Percentiles rank a stretch among this genome's conserved stretches.
These are phyloP conservation scores for Kryptolebias ocellatus DNA, from an alignment of 2,797 vertebrate genomes.

Conservation along the genomic window DNA sequence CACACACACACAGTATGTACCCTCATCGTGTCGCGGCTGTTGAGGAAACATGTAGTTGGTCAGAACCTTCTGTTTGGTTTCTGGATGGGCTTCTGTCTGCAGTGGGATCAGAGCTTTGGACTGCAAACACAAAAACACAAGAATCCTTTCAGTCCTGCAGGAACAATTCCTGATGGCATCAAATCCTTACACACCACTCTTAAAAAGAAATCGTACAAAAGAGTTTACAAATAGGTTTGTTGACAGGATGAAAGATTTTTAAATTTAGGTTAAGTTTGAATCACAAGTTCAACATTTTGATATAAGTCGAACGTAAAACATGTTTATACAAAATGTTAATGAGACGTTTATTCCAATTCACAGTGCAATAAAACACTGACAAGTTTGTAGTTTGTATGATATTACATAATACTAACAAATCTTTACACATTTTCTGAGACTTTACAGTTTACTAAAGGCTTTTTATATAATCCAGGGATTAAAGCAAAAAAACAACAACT, in stretches of 20 bases:
- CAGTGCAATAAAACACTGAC: no score
- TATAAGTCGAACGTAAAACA: neutral
- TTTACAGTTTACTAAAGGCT: no score
- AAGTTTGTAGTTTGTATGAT: no score
- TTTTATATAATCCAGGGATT: no score
- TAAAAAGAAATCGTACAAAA: neutral
- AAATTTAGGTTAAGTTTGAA: constrained; percentile 3
- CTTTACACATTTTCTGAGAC: no score
- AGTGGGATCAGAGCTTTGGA: constrained; percentile 99
- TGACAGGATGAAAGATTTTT: neutral
- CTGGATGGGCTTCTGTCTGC: constrained; percentile 97
- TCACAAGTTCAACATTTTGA: neutral
- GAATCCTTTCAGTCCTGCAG: constrained; percentile 13
- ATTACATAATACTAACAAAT: no score
- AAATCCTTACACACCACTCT: no score
- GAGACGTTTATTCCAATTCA: neutral
- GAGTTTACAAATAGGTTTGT: constrained; percentile 12
- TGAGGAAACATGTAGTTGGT: constrained; percentile 99
- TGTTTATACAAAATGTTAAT: neutral
- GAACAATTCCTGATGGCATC: neutral
- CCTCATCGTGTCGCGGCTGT: constrained; percentile 96
- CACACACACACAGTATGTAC: constrained; percentile 72
- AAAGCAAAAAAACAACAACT: no score
- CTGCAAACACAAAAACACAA: constrained; percentile 73
- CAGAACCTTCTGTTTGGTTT: constrained; percentile 97